Evolutionary conservation across 2,797 vertebrate genomes (phyloP), one percentile per base, ranked within the genome.

Genomic region (Novumbra hubbsi): DNA sequence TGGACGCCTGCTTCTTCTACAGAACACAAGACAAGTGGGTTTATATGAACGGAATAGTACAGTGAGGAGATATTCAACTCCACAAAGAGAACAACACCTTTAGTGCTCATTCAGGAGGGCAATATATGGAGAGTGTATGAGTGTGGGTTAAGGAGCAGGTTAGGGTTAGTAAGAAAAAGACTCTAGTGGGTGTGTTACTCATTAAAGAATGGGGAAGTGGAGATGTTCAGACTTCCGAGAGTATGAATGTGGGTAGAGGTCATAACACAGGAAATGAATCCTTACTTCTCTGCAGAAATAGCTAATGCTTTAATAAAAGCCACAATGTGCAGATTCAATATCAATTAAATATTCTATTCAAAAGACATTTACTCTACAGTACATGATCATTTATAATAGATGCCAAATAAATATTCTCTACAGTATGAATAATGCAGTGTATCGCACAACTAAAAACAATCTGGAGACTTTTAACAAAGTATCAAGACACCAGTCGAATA

Each of bases 1-100:
- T 99, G 41, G 94, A 93, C 0, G 96, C 95, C 90, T 99, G 97
- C 78, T 97, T 96, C 85, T 94, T 96, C 97, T 98, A 86, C 66
- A 75, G 7, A 64, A 45, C 32, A 63, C 27, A 75, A 57, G 66
- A 57, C 50, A 38, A 24, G 60, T 24, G 55, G 69, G 73, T 60
- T 50, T 60, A 60, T 50, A 68, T 69, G 34, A 60, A 24, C 52
- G 28, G 17, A 50, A 17, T 62, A 55, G 48, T 77, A 27, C 65
- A 52, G 45, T 76, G 66, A 49, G 62, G 28, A 75, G 72, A 8
- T 66, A 4, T 68, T 70, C 4, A 52, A 28, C 9, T n/a, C 15
- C 49, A 28, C 55, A 24, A 27, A 27, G 32, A 71, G 14, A 30
- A 70, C 62, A n/a, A 79, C 50, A 28, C 62, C 27, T 64, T 64